Evolutionary conservation across 2,888 invertebrate species (phyloP).

Genomic region (Acanthoscelides obtectus): DNA sequence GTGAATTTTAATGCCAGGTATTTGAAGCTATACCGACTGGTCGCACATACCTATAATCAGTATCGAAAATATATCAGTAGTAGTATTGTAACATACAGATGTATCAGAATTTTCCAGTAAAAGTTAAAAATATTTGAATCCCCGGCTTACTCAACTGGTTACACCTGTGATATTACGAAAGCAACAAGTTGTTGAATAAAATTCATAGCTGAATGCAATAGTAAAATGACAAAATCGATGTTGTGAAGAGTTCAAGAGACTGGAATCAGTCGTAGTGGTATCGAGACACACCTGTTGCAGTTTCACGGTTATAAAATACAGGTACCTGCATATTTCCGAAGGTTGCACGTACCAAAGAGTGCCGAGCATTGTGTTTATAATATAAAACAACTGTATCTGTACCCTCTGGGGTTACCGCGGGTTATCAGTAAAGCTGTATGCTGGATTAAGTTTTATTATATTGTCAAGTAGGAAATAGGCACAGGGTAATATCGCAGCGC

Average conservation of each 20-base stretch:
- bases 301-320: conserved; percentile 26
- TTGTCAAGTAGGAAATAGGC: neutral
- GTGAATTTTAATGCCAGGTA: too few species aligned
- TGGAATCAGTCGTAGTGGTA: too few species aligned
- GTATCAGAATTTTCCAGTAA: neutral
- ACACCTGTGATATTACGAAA: neutral
- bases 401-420: neutral
- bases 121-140: neutral
- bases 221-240: neutral
- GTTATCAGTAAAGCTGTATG: neutral
- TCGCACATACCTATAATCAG: too few species aligned
- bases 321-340: conserved; percentile 36
- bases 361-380: neutral
- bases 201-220: conserved; percentile 1
- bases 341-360: conserved; percentile 23
- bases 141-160: neutral
- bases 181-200: neutral
- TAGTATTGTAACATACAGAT: too few species aligned
- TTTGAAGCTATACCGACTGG: too few species aligned
- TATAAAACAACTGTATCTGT: neutral
- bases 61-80: too few species aligned
- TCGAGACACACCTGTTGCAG: conserved; percentile 13
- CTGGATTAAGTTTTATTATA: neutral
- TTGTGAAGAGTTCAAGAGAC: conserved; percentile 1
- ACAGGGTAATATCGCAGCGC: neutral